Percentiles rank a stretch among this genome's conserved stretches.
Evolutionary conservation across 2,888 invertebrate genomes (phyloP).

Genomic region (Prenolepis imparis): DNA sequence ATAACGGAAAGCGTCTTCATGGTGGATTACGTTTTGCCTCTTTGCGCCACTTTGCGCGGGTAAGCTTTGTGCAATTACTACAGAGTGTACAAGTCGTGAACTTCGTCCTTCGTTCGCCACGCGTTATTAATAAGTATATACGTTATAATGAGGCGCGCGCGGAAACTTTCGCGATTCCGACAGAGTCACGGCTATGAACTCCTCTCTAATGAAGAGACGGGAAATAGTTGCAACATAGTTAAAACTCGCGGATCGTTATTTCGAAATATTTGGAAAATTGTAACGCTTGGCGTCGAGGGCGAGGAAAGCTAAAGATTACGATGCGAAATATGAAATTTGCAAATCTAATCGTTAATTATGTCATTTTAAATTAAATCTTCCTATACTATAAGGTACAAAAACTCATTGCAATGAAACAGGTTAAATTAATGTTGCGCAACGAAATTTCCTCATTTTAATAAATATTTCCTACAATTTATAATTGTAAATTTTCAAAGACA

Average conservation of each 20-base stretch:
- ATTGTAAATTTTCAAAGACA: too few species aligned
- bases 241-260: not conserved
- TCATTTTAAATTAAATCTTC: not conserved
- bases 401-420: not conserved
- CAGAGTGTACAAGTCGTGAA: constrained; percentile 23
- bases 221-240: not conserved
- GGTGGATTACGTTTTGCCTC: constrained; percentile 50
- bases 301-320: not conserved
- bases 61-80: constrained; percentile 48
- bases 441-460: not conserved
- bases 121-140: constrained; percentile 49
- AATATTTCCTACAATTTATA: not conserved
- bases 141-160: constrained; percentile 23
- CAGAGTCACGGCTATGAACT: not conserved
- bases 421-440: not conserved
- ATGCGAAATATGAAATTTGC: not conserved
- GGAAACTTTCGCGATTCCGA: constrained; percentile 23
- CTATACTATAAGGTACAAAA: not conserved
- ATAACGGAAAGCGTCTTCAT: constrained; percentile 47
- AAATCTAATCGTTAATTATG: not conserved
- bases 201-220: not conserved
- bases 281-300: not conserved
- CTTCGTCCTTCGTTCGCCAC: constrained; percentile 37
- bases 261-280: not conserved
- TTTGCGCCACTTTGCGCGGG: constrained; percentile 1